phyloP scores from a whole-genome alignment of 2,888 invertebrate genomes.

The Torymus aiolomorphi region DNA sequence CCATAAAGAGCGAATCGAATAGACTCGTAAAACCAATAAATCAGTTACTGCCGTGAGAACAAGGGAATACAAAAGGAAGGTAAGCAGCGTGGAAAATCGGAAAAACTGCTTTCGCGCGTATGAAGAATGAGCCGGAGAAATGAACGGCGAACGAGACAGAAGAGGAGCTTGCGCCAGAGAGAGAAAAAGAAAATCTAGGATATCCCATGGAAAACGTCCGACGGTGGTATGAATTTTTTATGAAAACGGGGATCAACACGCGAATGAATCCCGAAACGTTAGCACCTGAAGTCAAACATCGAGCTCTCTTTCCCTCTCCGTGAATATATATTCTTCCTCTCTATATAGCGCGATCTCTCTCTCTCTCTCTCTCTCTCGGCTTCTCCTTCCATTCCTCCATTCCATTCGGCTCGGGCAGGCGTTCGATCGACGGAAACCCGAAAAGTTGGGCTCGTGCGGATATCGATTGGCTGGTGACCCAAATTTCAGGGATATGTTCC shows the following conservation, averaged over 20 bases:
- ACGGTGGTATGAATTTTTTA: too few species aligned
- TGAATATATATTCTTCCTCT: neutral
- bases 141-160: neutral
- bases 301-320: neutral
- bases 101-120: too few species aligned
- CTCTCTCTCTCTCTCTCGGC: too few species aligned
- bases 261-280: too few species aligned
- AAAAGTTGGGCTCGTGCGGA: slow-evolving; percentile 28
- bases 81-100: neutral
- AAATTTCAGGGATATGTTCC: slow-evolving; percentile 30
- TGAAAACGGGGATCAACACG: too few species aligned
- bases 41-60: neutral
- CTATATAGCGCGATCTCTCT: too few species aligned
- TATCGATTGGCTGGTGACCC: slow-evolving; percentile 49
- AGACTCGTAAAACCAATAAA: slow-evolving; percentile 2
- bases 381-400: neutral
- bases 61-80: too few species aligned
- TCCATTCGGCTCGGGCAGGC: neutral
- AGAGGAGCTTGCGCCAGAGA: neutral
- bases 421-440: slow-evolving; percentile 21
- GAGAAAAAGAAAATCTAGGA: slow-evolving; percentile 22
- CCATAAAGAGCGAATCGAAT: neutral
- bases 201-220: too few species aligned
- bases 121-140: too few species aligned
- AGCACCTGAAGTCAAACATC: too few species aligned